These are phyloP conservation scores for Pseudomugil gertrudae DNA, from an alignment of 2,797 vertebrate species.

Conservation along the genomic window DNA sequence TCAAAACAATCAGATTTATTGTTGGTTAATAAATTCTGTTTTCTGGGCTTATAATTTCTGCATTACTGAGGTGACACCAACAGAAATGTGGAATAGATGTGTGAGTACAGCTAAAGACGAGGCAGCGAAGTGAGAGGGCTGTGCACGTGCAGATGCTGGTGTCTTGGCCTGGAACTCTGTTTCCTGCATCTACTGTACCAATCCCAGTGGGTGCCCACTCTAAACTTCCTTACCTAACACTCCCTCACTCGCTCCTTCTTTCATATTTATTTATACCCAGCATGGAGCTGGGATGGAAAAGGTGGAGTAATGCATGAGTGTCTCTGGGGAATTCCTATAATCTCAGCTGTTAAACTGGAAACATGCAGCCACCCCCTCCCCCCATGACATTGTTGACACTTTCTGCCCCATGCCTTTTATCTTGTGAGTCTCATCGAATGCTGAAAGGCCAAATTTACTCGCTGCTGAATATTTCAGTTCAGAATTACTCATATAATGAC, in stretches of 20 bases:
- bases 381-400: neutral
- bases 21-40: neutral
- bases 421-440: neutral
- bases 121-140: constrained; percentile 4
- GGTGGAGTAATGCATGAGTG: constrained; percentile 39
- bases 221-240: constrained; percentile 10
- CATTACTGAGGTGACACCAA: neutral
- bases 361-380: constrained; percentile 7
- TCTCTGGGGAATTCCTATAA: constrained; percentile 57
- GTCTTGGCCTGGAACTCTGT: constrained; percentile 33
- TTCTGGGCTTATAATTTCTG: accelerated
- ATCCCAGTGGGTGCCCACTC: constrained; percentile 30
- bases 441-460: neutral
- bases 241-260: constrained; percentile 22
- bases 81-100: neutral
- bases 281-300: constrained; percentile 35
- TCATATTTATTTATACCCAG: constrained; percentile 56
- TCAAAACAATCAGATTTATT: constrained; percentile 1
- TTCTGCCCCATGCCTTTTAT: neutral
- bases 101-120: constrained; percentile 2
- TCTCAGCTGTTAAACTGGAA: constrained; percentile 61
- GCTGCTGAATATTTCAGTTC: constrained; percentile 27
- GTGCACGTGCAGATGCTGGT: neutral
- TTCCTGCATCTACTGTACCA: constrained; percentile 38
- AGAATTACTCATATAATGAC: neutral